Conservation (phyloP, 2,113 vertebrate species). For the Alligator sinensis region DNA sequence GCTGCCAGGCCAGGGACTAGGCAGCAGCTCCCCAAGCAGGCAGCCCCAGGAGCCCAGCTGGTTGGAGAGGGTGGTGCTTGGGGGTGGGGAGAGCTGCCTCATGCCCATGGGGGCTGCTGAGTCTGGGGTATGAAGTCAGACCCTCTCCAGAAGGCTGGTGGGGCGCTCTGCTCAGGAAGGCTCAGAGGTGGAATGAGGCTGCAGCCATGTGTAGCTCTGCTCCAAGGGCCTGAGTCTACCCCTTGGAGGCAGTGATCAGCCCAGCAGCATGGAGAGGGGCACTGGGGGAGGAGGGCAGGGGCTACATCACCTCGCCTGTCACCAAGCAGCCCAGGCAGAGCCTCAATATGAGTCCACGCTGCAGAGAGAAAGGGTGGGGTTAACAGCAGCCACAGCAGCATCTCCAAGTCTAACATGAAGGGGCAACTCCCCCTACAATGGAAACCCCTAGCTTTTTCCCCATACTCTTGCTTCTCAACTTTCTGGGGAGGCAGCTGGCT, state of each 20-base stretch:
- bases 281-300: neutral
- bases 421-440: neutral
- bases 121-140: neutral
- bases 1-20: too few species aligned
- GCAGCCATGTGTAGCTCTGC: neutral
- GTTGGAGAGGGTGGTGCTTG: neutral
- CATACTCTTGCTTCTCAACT: neutral
- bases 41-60: neutral
- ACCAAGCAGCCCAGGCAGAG: neutral
- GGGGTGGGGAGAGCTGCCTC: neutral
- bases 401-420: neutral
- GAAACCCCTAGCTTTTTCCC: neutral
- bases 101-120: neutral
- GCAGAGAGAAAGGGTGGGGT: neutral
- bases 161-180: neutral
- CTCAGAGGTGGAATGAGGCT: neutral
- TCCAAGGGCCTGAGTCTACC: fast-evolving
- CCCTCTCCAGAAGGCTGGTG: neutral
- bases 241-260: fast-evolving
- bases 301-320: fast-evolving
- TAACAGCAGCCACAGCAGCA: fast-evolving
- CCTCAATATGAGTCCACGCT: constrained; percentile 47
- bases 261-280: neutral
- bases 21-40: neutral
- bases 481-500: neutral